Base-by-base conservation (phyloP, 2,888 invertebrate genomes). In the Spialia ferax region DNA sequence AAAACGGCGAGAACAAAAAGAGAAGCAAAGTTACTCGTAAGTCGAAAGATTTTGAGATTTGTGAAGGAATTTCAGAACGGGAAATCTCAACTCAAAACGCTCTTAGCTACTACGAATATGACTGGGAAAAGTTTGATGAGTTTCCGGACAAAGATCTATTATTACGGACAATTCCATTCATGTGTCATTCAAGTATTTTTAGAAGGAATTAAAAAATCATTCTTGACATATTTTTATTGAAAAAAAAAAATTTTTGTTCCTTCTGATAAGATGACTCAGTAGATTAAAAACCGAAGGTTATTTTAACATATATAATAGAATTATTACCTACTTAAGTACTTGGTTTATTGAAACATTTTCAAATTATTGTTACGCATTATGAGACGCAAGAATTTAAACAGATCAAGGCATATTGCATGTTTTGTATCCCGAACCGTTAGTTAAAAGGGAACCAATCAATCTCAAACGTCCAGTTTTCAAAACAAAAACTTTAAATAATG, bases 51-150 rank as follows among this genome's bases (percentile, higher is more conserved):
- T 57, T 57, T 35, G 48, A 50, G 50, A 23, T 45, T 45, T 45
- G 18, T 10, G 42, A 64, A 42, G 20, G 32, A 29, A 56, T 29
- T 57, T 18, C 55, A 29, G 32, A 18, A 42, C 18, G 29, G 35
- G 26, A 57, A 50, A 50, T 11, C 32, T 57, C 35, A 35, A 11
- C 32, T 57, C 35, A 35, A 57, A 65, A 65, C 32, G 48, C 48
- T 57, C n/a, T n/a, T 29, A 56, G 32, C 45, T 64, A 29, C 6
- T n/a, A n/a, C n/a, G n/a, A n/a, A n/a, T n/a, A n/a, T n/a, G 13
- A 57, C 23, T 48, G 29, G 32, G 32, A 60, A 69, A 73, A 52
- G 69, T 74, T 72, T 68, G 69, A 71, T 70, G 65, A 73, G 69
- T 67, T 74, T 67, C 57, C 59, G 67, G 66, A 69, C 70, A 57